A percentile compares a stretch with the other conserved stretches of the same genome.
phyloP scores from a whole-genome alignment of 2,113 vertebrate genomes.

The Corvus moneduloides region DNA sequence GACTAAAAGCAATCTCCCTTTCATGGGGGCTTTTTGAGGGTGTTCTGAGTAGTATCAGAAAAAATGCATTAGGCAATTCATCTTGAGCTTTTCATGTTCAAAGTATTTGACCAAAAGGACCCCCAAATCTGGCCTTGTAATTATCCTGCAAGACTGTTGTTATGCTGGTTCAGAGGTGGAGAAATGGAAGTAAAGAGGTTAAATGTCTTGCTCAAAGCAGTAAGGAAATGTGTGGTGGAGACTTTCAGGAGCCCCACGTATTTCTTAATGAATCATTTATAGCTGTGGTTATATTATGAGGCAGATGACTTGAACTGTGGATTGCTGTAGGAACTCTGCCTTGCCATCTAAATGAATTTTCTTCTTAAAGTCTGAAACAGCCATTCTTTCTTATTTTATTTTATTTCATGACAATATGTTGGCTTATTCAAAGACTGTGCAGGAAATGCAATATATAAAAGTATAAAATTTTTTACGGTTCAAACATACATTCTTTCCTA shows the following conservation, averaged over 20 bases:
- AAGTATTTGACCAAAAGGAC: not conserved
- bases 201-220: slow-evolving; percentile 1
- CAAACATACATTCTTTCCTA: not conserved
- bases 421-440: not conserved
- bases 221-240: slow-evolving; percentile 53
- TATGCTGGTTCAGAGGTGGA: slow-evolving; percentile 8
- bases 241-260: slow-evolving; percentile 30
- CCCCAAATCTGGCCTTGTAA: not conserved
- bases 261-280: slow-evolving; percentile 59
- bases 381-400: not conserved
- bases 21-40: not conserved
- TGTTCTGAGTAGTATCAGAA: not conserved
- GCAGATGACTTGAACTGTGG: slow-evolving; percentile 12
- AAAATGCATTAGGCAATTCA: not conserved
- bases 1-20: not conserved
- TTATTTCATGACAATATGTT: not conserved
- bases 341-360: slow-evolving; percentile 8
- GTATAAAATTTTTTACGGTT: not conserved
- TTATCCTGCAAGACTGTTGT: not conserved
- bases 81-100: not conserved
- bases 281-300: slow-evolving; percentile 12
- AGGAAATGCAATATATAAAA: not conserved
- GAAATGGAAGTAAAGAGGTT: slow-evolving; percentile 26
- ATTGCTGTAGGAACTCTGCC: slow-evolving; percentile 5
- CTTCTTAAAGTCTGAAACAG: not conserved